phyloP scores from a whole-genome alignment of 1,140 invertebrate genomes.

The Lucilia cuprina region DNA sequence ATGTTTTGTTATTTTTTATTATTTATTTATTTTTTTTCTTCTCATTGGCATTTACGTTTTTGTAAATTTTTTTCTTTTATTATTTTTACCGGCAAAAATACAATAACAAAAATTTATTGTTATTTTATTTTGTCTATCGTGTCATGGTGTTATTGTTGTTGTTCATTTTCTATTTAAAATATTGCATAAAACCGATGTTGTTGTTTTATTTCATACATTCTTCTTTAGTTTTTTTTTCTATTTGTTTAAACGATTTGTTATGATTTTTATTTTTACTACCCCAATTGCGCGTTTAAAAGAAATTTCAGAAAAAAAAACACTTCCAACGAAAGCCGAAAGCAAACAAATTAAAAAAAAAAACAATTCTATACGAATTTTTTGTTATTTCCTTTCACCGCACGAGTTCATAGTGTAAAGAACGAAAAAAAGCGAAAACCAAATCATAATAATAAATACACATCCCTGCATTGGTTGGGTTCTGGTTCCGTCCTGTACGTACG shows the following conservation, averaged over 20 bases:
- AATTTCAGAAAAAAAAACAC: not conserved
- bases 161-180: too few relatives aligned
- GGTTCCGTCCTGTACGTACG: not conserved
- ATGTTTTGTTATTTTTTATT: not conserved
- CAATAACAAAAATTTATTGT: slow-evolving; percentile 25
- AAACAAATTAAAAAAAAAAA: not conserved
- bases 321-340: not conserved
- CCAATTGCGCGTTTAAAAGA: not conserved
- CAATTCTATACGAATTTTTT: not conserved
- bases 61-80: not conserved
- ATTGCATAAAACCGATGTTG: not conserved
- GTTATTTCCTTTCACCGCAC: not conserved
- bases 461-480: not conserved
- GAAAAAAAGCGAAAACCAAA: not conserved
- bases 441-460: too few relatives aligned
- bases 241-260: slow-evolving; percentile 26
- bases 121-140: not conserved
- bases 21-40: not conserved
- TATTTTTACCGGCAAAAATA: slow-evolving; percentile 30
- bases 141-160: too few relatives aligned
- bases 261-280: slow-evolving; percentile 3
- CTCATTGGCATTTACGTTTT: not conserved
- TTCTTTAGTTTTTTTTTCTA: not conserved
- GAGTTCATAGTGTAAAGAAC: not conserved
- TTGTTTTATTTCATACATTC: not conserved